These are phyloP conservation scores for Watsonalla cultraria DNA, from an alignment of 2,888 invertebrate genomes.

Conservation along the genomic window DNA sequence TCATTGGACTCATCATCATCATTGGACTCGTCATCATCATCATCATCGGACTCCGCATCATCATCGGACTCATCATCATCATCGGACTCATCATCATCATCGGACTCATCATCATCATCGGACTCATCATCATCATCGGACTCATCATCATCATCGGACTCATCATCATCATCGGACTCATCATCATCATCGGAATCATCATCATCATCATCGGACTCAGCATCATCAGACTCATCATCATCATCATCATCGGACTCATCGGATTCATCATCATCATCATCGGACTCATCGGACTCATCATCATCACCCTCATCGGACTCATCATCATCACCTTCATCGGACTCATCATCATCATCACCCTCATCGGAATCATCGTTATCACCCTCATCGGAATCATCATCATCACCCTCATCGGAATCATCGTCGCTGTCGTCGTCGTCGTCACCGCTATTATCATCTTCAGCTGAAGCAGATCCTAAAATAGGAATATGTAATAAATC, in stretches of 20 bases:
- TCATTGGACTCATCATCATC: too few relatives aligned
- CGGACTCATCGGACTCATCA: background rate
- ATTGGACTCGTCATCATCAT: too few relatives aligned
- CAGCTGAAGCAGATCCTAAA: background rate
- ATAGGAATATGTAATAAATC: too few relatives aligned
- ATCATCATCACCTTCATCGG: background rate
- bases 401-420: too few relatives aligned
- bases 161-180: background rate
- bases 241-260: too few relatives aligned
- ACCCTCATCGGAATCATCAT: too few relatives aligned
- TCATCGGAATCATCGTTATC: too few relatives aligned
- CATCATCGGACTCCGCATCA: too few relatives aligned
- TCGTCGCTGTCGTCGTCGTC: too few relatives aligned
- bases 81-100: background rate
- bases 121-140: background rate
- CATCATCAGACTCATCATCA: too few relatives aligned
- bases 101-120: background rate
- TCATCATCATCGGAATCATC: too few relatives aligned
- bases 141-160: background rate
- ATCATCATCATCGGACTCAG: too few relatives aligned
- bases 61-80: background rate
- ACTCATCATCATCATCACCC: background rate
- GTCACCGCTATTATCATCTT: background rate
- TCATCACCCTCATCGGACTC: background rate
- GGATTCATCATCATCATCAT: background rate